These are phyloP conservation scores for Heloderma charlesbogerti DNA, from an alignment of 2,113 vertebrate genomes.

Conservation along the genomic window DNA sequence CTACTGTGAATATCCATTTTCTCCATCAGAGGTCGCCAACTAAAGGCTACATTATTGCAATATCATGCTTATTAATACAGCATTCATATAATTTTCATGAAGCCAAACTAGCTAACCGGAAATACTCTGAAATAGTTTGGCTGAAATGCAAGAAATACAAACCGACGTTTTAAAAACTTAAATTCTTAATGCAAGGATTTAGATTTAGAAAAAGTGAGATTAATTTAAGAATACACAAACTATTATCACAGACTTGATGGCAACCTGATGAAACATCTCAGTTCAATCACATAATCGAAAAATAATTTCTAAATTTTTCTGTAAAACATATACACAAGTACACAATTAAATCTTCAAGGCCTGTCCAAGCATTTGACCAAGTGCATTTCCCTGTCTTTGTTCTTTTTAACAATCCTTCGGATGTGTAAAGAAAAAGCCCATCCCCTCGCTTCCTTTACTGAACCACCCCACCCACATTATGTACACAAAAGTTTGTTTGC, in stretches of 20 bases:
- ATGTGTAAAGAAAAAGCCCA: constrained; percentile 46
- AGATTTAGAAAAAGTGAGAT: background rate
- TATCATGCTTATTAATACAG: background rate
- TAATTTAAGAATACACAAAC: background rate
- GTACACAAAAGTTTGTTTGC: constrained; percentile 23
- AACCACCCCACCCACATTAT: constrained; percentile 54
- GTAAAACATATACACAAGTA: constrained; percentile 38
- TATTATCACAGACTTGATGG: background rate
- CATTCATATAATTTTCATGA: background rate
- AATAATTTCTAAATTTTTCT: constrained; percentile 29
- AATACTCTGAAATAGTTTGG: background rate
- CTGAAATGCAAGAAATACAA: background rate
- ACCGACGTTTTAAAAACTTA: background rate
- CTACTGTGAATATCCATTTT: background rate
- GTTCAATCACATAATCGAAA: background rate
- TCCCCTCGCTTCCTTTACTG: constrained; percentile 63
- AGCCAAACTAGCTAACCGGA: background rate
- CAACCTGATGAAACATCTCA: constrained; percentile 6
- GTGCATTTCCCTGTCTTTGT: constrained; percentile 44
- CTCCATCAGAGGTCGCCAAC: background rate
- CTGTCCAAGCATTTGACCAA: background rate
- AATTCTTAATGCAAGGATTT: background rate
- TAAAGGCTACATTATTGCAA: background rate
- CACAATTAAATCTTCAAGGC: constrained; percentile 54
- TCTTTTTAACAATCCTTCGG: constrained; percentile 50